A percentile compares a stretch with the other conserved stretches of the same genome.
Evolutionary conservation across 2,797 vertebrate genomes (phyloP).

Genomic region (Pseudomugil gertrudae): DNA sequence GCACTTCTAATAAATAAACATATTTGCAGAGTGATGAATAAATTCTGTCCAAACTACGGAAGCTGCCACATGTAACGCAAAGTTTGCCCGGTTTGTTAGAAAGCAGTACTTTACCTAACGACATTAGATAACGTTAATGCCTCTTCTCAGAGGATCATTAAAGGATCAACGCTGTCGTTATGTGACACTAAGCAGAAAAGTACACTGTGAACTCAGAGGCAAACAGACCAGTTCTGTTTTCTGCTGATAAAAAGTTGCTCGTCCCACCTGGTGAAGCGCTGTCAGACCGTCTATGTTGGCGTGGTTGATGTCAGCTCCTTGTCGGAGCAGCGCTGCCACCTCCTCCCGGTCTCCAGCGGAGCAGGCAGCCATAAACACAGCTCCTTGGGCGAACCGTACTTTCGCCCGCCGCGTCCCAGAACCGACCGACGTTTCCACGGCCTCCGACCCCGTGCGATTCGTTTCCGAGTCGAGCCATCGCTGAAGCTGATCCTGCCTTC

Average conservation of each 20-base stretch:
- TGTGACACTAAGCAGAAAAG: neutral
- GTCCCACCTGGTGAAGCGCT: conserved; percentile 86
- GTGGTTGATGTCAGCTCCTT: conserved; percentile 88
- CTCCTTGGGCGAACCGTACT: conserved; percentile 87
- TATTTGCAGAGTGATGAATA: neutral
- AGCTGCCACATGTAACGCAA: neutral
- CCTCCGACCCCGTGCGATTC: conserved; percentile 75
- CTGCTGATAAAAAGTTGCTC: neutral
- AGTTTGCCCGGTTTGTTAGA: neutral
- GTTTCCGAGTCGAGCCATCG: conserved; percentile 86
- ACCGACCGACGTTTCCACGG: conserved; percentile 51
- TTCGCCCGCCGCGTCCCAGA: conserved; percentile 72
- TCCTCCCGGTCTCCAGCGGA: conserved; percentile 88
- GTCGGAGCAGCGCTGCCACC: conserved; percentile 83
- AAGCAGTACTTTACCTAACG: conserved; percentile 5
- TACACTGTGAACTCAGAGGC: neutral
- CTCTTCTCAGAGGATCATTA: conserved; percentile 17
- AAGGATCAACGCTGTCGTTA: conserved; percentile 5
- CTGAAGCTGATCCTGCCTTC: conserved; percentile 86
- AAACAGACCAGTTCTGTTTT: neutral
- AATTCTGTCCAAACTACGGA: neutral
- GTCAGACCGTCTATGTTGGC: conserved; percentile 88
- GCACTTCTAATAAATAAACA: conserved; percentile 3
- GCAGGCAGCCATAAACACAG: conserved; percentile 89
- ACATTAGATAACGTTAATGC: neutral